Conservation (phyloP, 1,140 invertebrate genomes). For the Mya arenaria region DNA sequence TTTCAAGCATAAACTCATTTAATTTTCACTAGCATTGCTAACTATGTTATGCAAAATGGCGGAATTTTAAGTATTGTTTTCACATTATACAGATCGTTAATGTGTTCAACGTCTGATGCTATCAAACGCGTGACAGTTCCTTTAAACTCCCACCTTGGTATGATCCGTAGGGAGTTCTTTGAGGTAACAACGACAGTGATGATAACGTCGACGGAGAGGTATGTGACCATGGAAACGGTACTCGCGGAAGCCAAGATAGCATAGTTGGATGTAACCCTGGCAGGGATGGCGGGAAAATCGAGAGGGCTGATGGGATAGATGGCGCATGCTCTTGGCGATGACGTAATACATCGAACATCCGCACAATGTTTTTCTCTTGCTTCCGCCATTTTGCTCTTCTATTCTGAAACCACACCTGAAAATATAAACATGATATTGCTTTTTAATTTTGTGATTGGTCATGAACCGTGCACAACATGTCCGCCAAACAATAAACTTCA, state of each 20-base stretch:
- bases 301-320: constrained; percentile 18
- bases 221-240: constrained; percentile 44
- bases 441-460: no score
- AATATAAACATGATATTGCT: no score
- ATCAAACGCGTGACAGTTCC: background rate
- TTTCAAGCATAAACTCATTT: no score
- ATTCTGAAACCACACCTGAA: constrained; percentile 50
- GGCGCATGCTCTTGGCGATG: constrained; percentile 26
- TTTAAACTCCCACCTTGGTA: no score
- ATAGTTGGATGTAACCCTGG: constrained; percentile 15
- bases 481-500: no score
- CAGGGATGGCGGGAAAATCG: constrained; percentile 9
- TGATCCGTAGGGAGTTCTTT: no score
- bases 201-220: no score
- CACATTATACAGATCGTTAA: constrained; percentile 4
- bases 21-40: background rate
- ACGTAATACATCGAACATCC: constrained; percentile 49
- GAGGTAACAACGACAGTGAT: no score
- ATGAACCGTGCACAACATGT: no score
- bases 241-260: constrained; percentile 33
- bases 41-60: background rate
- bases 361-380: constrained; percentile 49
- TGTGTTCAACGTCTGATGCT: background rate
- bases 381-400: constrained; percentile 48
- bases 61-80: background rate